Conservation (phyloP, 2,797 vertebrate species). For the Schizothorax lantsangensis region DNA sequence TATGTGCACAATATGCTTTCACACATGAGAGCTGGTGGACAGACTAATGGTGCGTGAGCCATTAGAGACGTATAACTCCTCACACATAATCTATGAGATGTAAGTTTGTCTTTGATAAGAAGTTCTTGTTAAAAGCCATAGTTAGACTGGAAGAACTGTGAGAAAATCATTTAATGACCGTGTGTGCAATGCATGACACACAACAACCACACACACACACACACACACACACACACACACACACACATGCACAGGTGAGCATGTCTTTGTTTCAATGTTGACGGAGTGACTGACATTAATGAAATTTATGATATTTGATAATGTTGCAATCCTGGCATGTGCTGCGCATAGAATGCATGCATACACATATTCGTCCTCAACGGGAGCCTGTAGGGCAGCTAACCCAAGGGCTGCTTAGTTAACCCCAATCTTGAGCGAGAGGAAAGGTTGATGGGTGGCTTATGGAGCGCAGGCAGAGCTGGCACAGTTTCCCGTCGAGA, state of each 20-base stretch:
- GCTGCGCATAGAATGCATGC: neutral
- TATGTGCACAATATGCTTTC: conserved; percentile 32
- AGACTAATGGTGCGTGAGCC: conserved; percentile 44
- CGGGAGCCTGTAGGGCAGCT: neutral
- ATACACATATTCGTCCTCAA: conserved; percentile 6
- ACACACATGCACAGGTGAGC: conserved; percentile 15
- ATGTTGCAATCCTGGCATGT: conserved; percentile 4
- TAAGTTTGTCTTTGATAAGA: conserved; percentile 61
- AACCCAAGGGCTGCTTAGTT: conserved; percentile 60
- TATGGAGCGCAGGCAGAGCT: conserved; percentile 10
- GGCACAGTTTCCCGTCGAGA: conserved; percentile 5
- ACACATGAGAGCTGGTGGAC: conserved; percentile 1
- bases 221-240: conserved; percentile 34
- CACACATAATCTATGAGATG: conserved; percentile 49
- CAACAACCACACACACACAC: conserved; percentile 1
- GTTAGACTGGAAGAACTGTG: conserved; percentile 43
- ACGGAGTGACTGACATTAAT: conserved; percentile 39
- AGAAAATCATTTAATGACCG: conserved; percentile 49
- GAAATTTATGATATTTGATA: conserved; percentile 51
- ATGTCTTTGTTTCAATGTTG: neutral
- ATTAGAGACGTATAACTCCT: conserved; percentile 37
- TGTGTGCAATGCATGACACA: neutral
- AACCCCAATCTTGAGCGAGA: conserved; percentile 75
- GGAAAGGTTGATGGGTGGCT: conserved; percentile 68
- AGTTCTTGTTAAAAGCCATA: conserved; percentile 51